Evolutionary conservation across 2,797 vertebrate species (phyloP), one percentile per base, ranked within the genome.

Genomic region (Acanthis flammea): DNA sequence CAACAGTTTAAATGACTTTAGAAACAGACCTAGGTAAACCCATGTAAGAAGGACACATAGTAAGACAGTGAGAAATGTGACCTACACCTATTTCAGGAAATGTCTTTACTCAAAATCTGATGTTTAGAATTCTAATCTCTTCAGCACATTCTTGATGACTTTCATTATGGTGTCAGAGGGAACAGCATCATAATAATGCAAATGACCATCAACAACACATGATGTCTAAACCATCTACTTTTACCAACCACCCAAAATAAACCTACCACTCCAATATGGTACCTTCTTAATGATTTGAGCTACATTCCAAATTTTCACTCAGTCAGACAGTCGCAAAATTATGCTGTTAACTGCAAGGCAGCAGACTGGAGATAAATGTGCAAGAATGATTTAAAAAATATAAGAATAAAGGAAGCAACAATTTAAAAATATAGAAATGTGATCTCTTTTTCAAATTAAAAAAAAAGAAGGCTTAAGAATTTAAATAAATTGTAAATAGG

Each of bases 201-300:
- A 94, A 88, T 79, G 28, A 55, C 31, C 41, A 92, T 88, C 75
- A 53, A 24, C 87, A 96, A 41, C 55, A 91, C 53, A 91, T 92
- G 47, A 83, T 76, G 39, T 45, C 44, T 57, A 90, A 78, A 85
- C 90, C 41, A 68, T 74, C 41, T 60, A 53, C 37, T 94, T 95
- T 77, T 80, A 65, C 37, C 87, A 87, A 51, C 6, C 60, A 67
- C 55, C 17, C 30, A 95, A 81, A 82, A 70, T 78, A 94, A 93
- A 88, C 6, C 45, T 80, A 74, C 4, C 58, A 74, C 63, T 68
- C 21, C 37, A 92, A 21, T 57, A 73, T 86, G 42, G 19, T 25
- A 41, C 24, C 35, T 61, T 75, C 28, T 88, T 86, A 85, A 95
- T 70, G 7, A 91, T 80, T 63, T 93, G 72, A 96, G 78, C 73